phyloP scores from a whole-genome alignment of 2,797 vertebrate genomes.

The Sarcoramphus papa region DNA sequence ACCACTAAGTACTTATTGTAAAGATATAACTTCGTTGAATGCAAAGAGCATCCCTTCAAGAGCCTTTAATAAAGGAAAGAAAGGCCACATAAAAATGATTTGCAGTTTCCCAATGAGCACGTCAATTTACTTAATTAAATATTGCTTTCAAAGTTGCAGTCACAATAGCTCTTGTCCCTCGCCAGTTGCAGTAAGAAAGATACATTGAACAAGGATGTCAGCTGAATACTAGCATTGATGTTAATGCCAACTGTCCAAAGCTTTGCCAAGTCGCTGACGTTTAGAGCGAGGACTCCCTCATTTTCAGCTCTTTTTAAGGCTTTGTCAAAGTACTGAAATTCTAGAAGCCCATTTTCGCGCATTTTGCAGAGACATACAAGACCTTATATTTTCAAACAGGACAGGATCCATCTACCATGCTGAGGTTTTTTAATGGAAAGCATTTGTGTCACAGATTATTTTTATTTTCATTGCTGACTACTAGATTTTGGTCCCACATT shows the following conservation, averaged over 20 bases:
- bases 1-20: not conserved
- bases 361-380: not conserved
- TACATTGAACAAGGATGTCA: constrained; percentile 47
- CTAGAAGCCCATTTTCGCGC: not conserved
- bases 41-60: not conserved
- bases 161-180: constrained; percentile 48
- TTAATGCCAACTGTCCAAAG: constrained; percentile 15
- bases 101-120: constrained; percentile 8
- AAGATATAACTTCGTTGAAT: not conserved
- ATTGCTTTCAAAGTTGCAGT: constrained; percentile 56
- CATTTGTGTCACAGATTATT: not conserved
- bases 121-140: constrained; percentile 54
- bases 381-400: not conserved
- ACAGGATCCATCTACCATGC: not conserved
- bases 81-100: not conserved
- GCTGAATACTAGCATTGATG: constrained; percentile 59
- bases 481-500: not conserved
- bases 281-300: not conserved
- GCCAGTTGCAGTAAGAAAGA: constrained; percentile 57
- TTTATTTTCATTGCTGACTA: not conserved
- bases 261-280: constrained; percentile 33
- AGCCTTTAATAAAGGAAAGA: not conserved
- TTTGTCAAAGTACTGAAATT: not conserved
- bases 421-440: not conserved
- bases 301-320: constrained; percentile 38